phyloP scores from a whole-genome alignment of 1,140 invertebrate species.

The Hesperophylax magnus region DNA sequence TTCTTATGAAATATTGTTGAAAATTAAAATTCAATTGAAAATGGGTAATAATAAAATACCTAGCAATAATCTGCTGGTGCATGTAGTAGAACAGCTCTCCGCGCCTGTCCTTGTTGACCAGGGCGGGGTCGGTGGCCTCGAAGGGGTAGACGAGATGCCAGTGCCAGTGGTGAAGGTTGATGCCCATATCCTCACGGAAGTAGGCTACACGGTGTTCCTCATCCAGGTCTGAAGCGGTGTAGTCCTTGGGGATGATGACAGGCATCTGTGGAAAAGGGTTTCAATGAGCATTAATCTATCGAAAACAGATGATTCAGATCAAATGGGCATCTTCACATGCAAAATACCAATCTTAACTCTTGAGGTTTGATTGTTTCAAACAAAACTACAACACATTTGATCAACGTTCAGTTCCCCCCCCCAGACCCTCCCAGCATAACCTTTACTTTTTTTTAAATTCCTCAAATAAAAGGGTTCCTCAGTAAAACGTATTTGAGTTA shows the following conservation, averaged over 20 bases:
- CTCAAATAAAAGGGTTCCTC: too few species aligned
- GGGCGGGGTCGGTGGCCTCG: slow-evolving; percentile 70
- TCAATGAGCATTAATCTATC: background rate
- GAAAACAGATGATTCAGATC: too few species aligned
- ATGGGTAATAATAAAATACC: slow-evolving; percentile 59
- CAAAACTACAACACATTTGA: too few species aligned
- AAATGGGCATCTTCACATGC: too few species aligned
- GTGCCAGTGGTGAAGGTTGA: slow-evolving; percentile 89
- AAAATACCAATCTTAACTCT: too few species aligned
- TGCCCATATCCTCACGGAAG: slow-evolving; percentile 81
- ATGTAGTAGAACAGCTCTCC: slow-evolving; percentile 86
- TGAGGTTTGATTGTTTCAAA: too few species aligned
- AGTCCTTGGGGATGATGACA: slow-evolving; percentile 79
- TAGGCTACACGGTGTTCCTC: slow-evolving; percentile 83
- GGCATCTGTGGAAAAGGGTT: slow-evolving; percentile 66
- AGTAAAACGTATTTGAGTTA: too few species aligned
- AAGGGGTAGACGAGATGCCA: slow-evolving; percentile 87
- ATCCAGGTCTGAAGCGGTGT: slow-evolving; percentile 81
- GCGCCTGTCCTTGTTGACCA: slow-evolving; percentile 79
- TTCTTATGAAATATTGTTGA: too few species aligned
- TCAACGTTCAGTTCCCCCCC: too few species aligned
- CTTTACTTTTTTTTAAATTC: too few species aligned
- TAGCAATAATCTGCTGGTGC: slow-evolving; percentile 81
- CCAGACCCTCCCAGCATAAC: too few species aligned
- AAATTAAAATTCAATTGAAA: too few species aligned